Evolutionary conservation across 2,113 vertebrate species (phyloP), one percentile per base, ranked within the genome.

Genomic region (Xerus inauris): DNA sequence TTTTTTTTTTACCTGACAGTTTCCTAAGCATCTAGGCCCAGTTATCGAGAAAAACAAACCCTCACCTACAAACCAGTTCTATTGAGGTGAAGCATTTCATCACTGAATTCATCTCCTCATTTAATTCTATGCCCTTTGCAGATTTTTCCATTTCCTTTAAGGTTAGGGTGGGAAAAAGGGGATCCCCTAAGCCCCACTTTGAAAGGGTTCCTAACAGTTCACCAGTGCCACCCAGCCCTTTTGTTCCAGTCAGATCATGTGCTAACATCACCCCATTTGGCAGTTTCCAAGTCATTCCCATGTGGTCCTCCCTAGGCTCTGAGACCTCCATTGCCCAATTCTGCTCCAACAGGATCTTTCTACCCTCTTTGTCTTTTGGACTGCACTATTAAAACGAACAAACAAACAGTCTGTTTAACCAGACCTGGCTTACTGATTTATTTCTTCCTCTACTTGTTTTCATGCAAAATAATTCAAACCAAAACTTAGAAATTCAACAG

Each of bases 391-490:
- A 26, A 26, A 28, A 62, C 19, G 20, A 57, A 57, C 54, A 57
- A 51, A 51, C 49, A 57, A 4, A 1, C 62, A 95, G 12, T 26
- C 76, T 20, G 20, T 47, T 38, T 59, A 81, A 87, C 28, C 14
- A 64, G 10, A 94, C 91, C 69, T 84, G 28, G 7, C 49, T 86
- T 51, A 40, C 54, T 69, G n/a, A 38, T 35, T 93, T 90, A 72
- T 94, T 95, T 96, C 45, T 76, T 88, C 69, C 40, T 93, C 9
- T 77, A 49, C 17, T 86, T 76, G n/a, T 69, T 92, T 54, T 90
- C 32, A 22, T 59, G 28, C 26, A 79, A 82, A 89, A 97, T 76
- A 24, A 76, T 82, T 65, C 80, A 91, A 51, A 11, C 47, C n/a
- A n/a, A 85, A 91, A 57, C 28, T 62, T 51, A 30, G 22, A 10